phyloP scores from a whole-genome alignment of 2,888 invertebrate species.

The Lathronympha strigana region DNA sequence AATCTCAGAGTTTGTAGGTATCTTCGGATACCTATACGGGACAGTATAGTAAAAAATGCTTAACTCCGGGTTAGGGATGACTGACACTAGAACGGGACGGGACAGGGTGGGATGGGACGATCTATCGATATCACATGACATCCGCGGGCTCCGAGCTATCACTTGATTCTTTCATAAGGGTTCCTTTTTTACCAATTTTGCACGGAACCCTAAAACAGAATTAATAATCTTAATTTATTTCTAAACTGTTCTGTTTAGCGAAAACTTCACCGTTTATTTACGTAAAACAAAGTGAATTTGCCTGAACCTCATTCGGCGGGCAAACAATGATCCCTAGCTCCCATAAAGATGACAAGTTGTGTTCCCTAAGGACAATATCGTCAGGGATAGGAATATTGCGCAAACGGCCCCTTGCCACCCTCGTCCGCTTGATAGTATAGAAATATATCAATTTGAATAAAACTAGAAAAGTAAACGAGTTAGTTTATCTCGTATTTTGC shows the following conservation, averaged over 20 bases:
- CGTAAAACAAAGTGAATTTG: slow-evolving; percentile 8
- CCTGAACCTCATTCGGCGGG: slow-evolving; percentile 2
- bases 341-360: slow-evolving; percentile 29
- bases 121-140: too few relatives aligned
- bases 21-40: too few relatives aligned
- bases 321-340: slow-evolving; percentile 15
- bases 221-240: neutral
- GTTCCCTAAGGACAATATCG: slow-evolving; percentile 23
- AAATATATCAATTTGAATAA: slow-evolving; percentile 21
- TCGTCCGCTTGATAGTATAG: slow-evolving; percentile 10
- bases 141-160: too few relatives aligned
- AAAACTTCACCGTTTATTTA: neutral
- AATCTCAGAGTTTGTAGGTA: too few relatives aligned
- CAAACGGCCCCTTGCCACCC: slow-evolving; percentile 10
- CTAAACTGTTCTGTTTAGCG: neutral
- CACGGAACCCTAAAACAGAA: too few relatives aligned
- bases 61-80: too few relatives aligned
- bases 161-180: too few relatives aligned
- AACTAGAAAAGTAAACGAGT: neutral
- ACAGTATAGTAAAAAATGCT: too few relatives aligned
- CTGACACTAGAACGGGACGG: too few relatives aligned
- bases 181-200: too few relatives aligned
- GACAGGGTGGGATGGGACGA: too few relatives aligned
- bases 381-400: slow-evolving; percentile 25
- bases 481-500: neutral